Percentiles rank a stretch among this genome's conserved stretches.
Evolutionary conservation across 2,113 vertebrate genomes (phyloP).

Genomic region (Bettongia penicillata): DNA sequence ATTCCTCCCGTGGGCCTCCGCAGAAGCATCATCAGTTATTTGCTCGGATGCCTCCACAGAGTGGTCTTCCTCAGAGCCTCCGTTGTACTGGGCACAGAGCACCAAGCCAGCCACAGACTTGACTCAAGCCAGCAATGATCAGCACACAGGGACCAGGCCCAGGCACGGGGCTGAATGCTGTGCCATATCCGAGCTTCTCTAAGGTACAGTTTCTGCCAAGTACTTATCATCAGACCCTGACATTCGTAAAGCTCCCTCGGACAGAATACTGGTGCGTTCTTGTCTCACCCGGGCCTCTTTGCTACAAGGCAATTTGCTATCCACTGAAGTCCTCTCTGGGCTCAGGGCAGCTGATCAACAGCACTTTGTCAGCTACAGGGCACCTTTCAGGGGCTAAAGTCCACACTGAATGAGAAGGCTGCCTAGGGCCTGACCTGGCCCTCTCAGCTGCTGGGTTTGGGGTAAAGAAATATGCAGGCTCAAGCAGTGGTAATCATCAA

Average conservation of each 20-base stretch:
- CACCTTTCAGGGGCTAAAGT: constrained; percentile 78
- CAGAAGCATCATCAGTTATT: neutral
- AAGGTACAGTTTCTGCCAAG: constrained; percentile 67
- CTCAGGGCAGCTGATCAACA: constrained; percentile 72
- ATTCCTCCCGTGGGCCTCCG: constrained; percentile 36
- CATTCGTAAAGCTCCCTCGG: constrained; percentile 66
- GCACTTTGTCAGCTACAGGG: constrained; percentile 74
- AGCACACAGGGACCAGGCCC: neutral
- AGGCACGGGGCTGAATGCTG: constrained; percentile 28
- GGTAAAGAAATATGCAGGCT: constrained; percentile 83
- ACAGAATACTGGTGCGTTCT: constrained; percentile 65
- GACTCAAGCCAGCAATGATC: constrained; percentile 10
- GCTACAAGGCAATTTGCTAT: neutral
- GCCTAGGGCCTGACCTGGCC: constrained; percentile 76
- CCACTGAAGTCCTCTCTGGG: constrained; percentile 66
- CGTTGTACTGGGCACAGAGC: constrained; percentile 48
- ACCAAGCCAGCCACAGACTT: constrained; percentile 70
- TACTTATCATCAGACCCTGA: constrained; percentile 62
- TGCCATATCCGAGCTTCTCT: constrained; percentile 63
- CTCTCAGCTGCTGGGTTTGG: constrained; percentile 78
- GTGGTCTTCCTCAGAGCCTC: constrained; percentile 41
- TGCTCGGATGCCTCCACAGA: neutral
- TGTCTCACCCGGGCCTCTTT: constrained; percentile 64
- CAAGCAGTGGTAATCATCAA: constrained; percentile 80
- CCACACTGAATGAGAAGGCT: constrained; percentile 75